Percentiles rank a stretch among this genome's conserved stretches.
Conservation (phyloP, 2,888 invertebrate genomes). For the Capitulum mitella region DNA sequence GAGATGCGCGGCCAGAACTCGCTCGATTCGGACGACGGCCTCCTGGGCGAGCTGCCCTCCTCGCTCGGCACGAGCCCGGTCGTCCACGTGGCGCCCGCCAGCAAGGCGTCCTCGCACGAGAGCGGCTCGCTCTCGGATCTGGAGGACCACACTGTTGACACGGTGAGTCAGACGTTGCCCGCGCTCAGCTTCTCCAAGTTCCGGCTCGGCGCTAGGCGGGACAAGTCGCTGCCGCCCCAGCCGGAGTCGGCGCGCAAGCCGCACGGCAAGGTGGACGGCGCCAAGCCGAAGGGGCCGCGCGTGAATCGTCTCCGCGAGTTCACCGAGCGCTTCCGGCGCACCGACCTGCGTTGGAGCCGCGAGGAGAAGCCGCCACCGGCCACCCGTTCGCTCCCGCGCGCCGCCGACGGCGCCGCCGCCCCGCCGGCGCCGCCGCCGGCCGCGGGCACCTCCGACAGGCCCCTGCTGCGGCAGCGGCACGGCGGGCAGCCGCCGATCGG, state of each 20-base stretch:
- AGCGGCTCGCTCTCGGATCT: constrained; percentile 7
- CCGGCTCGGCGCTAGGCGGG: neutral
- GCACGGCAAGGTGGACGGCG: neutral
- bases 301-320: neutral
- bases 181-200: neutral
- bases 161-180: neutral
- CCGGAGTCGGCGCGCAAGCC: neutral
- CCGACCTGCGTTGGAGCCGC: neutral
- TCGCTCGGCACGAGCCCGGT: neutral
- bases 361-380: neutral
- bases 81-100: neutral
- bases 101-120: neutral
- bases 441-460: too few species aligned
- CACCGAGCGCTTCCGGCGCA: neutral
- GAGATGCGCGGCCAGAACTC: neutral
- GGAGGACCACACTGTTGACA: neutral
- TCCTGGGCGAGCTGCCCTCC: neutral
- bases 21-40: neutral
- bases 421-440: too few species aligned
- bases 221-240: neutral
- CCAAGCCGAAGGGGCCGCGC: neutral
- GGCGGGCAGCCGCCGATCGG: neutral
- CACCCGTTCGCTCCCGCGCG: neutral
- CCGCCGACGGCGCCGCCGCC: neutral
- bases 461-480: too few species aligned